Evolutionary conservation across 2,888 invertebrate species (phyloP).

Genomic region (Hypercompe scribonia): DNA sequence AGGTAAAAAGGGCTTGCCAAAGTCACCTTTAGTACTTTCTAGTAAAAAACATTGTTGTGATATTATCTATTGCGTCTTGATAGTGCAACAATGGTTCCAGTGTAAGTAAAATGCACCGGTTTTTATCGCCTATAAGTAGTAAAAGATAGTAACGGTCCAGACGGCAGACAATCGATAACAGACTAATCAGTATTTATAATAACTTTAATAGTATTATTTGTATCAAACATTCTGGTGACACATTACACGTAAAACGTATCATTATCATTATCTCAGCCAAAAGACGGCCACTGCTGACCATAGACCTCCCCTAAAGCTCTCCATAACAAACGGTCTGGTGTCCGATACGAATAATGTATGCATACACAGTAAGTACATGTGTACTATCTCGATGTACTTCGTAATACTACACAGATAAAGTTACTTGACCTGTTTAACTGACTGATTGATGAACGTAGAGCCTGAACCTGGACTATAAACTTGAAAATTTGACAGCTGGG

Average conservation of each 20-base stretch:
- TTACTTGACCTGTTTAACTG: too few species aligned
- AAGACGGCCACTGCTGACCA: too few species aligned
- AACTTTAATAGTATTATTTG: conserved; percentile 25
- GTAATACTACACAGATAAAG: too few species aligned
- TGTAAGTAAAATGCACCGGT: conserved; percentile 6
- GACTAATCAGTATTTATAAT: conserved; percentile 29
- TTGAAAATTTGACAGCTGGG: too few species aligned
- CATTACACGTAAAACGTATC: background rate
- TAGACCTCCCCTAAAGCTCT: too few species aligned
- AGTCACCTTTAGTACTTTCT: background rate
- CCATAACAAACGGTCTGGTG: too few species aligned
- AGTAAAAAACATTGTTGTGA: background rate
- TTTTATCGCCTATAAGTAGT: conserved; percentile 6
- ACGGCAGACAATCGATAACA: conserved; percentile 38
- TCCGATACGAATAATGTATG: too few species aligned
- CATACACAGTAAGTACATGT: too few species aligned
- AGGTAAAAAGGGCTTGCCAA: background rate
- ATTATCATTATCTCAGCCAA: too few species aligned
- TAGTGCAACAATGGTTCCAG: background rate
- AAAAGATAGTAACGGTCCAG: conserved; percentile 29
- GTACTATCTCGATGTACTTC: too few species aligned
- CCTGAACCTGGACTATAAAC: too few species aligned
- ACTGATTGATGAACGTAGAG: too few species aligned
- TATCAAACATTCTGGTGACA: conserved; percentile 13
- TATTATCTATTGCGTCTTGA: background rate